Conservation (phyloP, 1,140 invertebrate genomes). For the Drosophila albomicans region DNA sequence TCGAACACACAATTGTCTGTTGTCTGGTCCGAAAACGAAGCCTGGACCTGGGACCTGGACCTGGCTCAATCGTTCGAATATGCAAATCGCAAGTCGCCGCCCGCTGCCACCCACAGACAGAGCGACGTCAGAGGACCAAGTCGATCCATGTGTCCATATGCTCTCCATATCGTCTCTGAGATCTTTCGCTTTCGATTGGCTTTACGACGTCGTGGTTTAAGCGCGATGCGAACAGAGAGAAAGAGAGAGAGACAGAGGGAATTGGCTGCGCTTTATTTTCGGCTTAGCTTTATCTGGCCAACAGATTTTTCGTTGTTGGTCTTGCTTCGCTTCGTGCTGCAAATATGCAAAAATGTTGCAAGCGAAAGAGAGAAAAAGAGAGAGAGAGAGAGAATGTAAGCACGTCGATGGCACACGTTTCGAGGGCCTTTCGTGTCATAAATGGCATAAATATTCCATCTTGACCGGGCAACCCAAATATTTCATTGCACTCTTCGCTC, state of each 20-base stretch:
- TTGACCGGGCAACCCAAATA: conserved; percentile 81
- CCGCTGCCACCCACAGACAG: conserved; percentile 75
- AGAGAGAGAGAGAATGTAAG: conserved; percentile 2
- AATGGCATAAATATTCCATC: conserved; percentile 83
- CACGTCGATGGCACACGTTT: conserved; percentile 65
- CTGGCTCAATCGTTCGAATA: conserved; percentile 74
- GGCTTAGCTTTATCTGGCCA: conserved; percentile 66
- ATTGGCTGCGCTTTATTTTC: conserved; percentile 56
- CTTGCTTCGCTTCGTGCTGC: conserved; percentile 60
- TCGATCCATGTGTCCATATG: conserved; percentile 63
- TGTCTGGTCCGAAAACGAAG: conserved; percentile 39
- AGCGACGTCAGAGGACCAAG: conserved; percentile 27
- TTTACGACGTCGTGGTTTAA: conserved; percentile 51
- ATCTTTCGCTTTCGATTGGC: conserved; percentile 80
- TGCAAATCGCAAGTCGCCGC: conserved; percentile 64
- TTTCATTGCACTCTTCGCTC: conserved; percentile 30
- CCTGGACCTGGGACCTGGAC: conserved; percentile 1
- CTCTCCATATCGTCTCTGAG: conserved; percentile 57
- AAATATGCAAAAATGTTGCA: conserved; percentile 79
- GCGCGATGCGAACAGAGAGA: neutral
- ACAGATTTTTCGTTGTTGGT: conserved; percentile 57
- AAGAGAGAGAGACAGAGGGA: neutral
- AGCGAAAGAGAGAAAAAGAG: conserved; percentile 19
- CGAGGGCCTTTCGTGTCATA: conserved; percentile 82
- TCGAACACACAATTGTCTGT: conserved; percentile 56